Evolutionary conservation across 2,888 invertebrate genomes (phyloP).

Genomic region (Limnephilus auricula): DNA sequence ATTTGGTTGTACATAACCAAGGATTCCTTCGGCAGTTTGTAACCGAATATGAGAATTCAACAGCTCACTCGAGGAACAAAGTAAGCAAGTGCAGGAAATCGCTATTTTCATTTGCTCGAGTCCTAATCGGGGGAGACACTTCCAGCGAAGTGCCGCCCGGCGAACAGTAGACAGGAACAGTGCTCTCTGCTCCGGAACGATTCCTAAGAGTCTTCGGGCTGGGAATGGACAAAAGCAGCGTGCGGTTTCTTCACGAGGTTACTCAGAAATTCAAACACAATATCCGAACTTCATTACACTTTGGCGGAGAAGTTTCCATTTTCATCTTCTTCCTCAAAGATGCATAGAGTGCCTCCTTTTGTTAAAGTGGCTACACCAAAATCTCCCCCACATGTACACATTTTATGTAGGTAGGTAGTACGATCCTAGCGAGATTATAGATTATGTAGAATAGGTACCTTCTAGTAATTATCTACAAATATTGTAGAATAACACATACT

Average conservation of each 20-base stretch:
- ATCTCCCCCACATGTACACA: neutral
- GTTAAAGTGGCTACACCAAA: constrained; percentile 2
- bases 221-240: constrained; percentile 38
- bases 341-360: constrained; percentile 29
- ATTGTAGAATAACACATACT: neutral
- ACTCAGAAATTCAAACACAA: constrained; percentile 42
- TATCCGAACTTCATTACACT: constrained; percentile 44
- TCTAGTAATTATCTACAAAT: neutral
- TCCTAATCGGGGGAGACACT: neutral
- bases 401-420: neutral
- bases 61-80: neutral
- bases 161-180: neutral
- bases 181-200: neutral
- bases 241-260: constrained; percentile 40
- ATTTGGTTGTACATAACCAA: neutral
- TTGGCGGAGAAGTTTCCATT: constrained; percentile 33
- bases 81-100: neutral
- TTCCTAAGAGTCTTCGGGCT: neutral
- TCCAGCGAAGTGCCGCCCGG: neutral
- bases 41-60: neutral
- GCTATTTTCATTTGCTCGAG: neutral
- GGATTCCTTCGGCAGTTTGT: neutral
- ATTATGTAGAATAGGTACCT: neutral
- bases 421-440: neutral
- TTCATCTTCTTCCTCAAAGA: constrained; percentile 40